A percentile compares a stretch with the other conserved stretches of the same genome.
These are phyloP conservation scores for Auanema freiburgensis DNA, from an alignment of 2,888 invertebrate species.

Conservation along the genomic window DNA sequence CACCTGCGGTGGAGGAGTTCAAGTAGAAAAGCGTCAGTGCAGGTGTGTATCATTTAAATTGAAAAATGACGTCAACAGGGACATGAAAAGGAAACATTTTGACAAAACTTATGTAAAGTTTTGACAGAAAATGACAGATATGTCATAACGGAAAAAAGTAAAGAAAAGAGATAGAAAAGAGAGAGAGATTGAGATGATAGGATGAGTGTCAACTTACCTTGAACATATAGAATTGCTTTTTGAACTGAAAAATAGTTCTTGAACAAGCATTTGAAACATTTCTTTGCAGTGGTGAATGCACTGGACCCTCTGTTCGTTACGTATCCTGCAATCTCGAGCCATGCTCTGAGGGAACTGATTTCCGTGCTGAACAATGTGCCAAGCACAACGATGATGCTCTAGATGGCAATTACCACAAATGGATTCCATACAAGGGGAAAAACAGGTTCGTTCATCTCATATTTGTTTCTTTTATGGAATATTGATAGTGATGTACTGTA, in stretches of 20 bases:
- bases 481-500: too few species aligned
- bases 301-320: constrained; percentile 80
- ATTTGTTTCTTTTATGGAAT: not conserved
- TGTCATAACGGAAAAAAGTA: constrained; percentile 1
- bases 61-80: too few species aligned
- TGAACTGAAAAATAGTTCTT: constrained; percentile 1
- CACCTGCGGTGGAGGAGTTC: constrained; percentile 89
- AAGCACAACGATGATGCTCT: constrained; percentile 80
- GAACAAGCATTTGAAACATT: not conserved
- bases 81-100: not conserved
- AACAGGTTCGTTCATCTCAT: constrained; percentile 51
- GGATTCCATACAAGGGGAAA: constrained; percentile 62
- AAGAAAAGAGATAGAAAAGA: not conserved
- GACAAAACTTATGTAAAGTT: not conserved
- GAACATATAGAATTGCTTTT: not conserved
- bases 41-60: constrained; percentile 32
- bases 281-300: constrained; percentile 69
- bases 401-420: constrained; percentile 78
- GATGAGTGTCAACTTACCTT: not conserved
- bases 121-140: not conserved
- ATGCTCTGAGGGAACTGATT: constrained; percentile 71
- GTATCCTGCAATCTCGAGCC: constrained; percentile 88
- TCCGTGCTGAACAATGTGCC: constrained; percentile 85
- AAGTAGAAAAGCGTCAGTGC: constrained; percentile 76
- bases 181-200: constrained; percentile 5